Conservation (phyloP, 1,140 invertebrate species). For the Andricus grossulariae region DNA sequence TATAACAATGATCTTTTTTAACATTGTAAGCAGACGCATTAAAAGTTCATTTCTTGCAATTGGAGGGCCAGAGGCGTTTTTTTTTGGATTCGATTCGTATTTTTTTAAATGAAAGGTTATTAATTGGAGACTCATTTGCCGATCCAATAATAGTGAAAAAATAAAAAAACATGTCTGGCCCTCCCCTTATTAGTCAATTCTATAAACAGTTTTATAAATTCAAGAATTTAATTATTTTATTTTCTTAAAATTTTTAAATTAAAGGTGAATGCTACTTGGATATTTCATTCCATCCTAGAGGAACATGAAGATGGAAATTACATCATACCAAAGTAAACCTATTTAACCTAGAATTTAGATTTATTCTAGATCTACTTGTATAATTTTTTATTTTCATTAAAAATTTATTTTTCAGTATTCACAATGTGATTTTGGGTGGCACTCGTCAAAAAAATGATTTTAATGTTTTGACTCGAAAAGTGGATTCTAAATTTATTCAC, state of each 20-base stretch:
- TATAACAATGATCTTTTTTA: too few species aligned
- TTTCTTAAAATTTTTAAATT: constrained; percentile 23
- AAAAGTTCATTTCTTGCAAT: too few species aligned
- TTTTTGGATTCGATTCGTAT: too few species aligned
- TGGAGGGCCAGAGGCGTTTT: too few species aligned
- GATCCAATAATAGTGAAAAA: too few species aligned
- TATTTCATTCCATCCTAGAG: constrained; percentile 77
- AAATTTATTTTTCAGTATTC: constrained; percentile 69
- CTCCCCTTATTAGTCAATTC: too few species aligned
- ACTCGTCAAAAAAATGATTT: constrained; percentile 83
- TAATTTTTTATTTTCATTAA: constrained; percentile 9
- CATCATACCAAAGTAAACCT: constrained; percentile 84
- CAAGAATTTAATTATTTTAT: not conserved
- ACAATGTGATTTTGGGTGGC: constrained; percentile 85
- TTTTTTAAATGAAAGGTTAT: too few species aligned
- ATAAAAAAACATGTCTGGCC: too few species aligned
- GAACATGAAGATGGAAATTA: constrained; percentile 80
- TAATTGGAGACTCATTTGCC: too few species aligned
- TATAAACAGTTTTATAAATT: too few species aligned
- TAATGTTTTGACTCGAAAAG: constrained; percentile 74
- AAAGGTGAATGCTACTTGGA: constrained; percentile 81
- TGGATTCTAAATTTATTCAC: constrained; percentile 81
- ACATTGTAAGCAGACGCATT: too few species aligned
- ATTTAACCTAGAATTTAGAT: constrained; percentile 26
- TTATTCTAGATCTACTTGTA: constrained; percentile 11